Percentiles rank a stretch among this genome's conserved stretches.
These are phyloP conservation scores for Stichopus chloronotus DNA, from an alignment of 35 echinoderm and acorn worm species.

Conservation along the genomic window DNA sequence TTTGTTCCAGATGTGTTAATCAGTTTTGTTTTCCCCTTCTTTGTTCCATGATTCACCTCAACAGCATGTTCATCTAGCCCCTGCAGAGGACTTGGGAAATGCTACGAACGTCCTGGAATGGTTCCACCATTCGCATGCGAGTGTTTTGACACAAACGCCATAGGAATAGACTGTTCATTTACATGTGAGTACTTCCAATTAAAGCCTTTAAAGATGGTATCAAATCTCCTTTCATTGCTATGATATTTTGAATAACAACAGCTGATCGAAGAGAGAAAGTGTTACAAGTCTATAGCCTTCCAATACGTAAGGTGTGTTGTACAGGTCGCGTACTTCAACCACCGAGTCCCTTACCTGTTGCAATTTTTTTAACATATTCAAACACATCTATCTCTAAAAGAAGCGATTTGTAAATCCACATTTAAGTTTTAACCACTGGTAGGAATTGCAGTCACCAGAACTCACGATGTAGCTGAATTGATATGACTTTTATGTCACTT, in stretches of 20 bases:
- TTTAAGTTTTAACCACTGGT: too few relatives aligned
- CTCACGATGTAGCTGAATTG: too few relatives aligned
- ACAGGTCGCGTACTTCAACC: too few relatives aligned
- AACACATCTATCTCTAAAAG: too few relatives aligned
- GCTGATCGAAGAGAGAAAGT: too few relatives aligned
- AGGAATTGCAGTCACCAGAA: too few relatives aligned
- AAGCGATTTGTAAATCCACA: too few relatives aligned
- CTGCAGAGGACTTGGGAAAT: conserved; percentile 31
- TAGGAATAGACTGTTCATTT: conserved; percentile 38
- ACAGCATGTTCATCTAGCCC: conserved; percentile 36
- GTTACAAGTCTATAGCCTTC: too few relatives aligned
- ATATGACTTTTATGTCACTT: too few relatives aligned
- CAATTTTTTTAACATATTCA: too few relatives aligned
- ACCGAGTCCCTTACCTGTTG: too few relatives aligned
- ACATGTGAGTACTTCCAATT: not conserved
- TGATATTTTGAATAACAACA: not conserved
- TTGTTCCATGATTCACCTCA: not conserved
- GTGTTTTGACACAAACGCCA: conserved; percentile 8
- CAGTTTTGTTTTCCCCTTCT: not conserved
- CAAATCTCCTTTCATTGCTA: not conserved
- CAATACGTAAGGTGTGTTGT: too few relatives aligned
- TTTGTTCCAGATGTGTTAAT: not conserved
- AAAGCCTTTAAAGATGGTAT: not conserved
- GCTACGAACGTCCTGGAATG: conserved; percentile 44
- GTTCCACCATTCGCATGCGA: conserved; percentile 38